Evolutionary conservation across 2,797 vertebrate genomes (phyloP), one percentile per base, ranked within the genome.

Genomic region (Microcaecilia unicolor): DNA sequence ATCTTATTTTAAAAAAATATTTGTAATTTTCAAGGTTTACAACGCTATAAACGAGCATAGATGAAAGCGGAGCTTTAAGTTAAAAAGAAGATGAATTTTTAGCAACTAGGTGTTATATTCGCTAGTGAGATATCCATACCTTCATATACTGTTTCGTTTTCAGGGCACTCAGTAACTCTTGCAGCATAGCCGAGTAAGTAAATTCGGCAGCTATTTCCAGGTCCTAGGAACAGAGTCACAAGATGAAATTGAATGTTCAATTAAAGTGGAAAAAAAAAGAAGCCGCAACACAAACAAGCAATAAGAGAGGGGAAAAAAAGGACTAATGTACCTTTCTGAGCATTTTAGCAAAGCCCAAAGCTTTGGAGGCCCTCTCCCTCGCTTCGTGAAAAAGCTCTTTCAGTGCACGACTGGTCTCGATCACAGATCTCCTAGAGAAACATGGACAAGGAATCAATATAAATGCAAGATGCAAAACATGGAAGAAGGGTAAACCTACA

Each of bases 311-410:
- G n/a, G n/a, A n/a, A n/a, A 10, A 9, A n/a, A 5, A 20, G 2
- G 10, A 8, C 7, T 13, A 32, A 31, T 76, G 72, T 67, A 98
- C 96, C 86, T 99, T 99, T 38, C 95, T 90, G 36, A 99, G 74
- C 93, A 98, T 98, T 61, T 99, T 98, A 41, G 96, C 94, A 70
- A 99, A 99, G 11, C 96, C 95, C 43, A 99, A 84, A 3, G 93
- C 93, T 70, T 99, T 99, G 32, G 96, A 99, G 2, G 96, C 96
- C 40, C 95, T 76, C 40, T 98, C 96, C 48, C 96, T 83, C 41
- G 95, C 96, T 70, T 99, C 96, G 2, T 99, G 95, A 60, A 98
- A 99, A 29, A 99, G 85, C 47, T 98, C 93, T 66, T 98, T 98
- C 16, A 99, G 86, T 2, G 95, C 91, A 8, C 96, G 84, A 55